Evolutionary conservation across 2,113 vertebrate genomes (phyloP).

Genomic region (Eulacestoma nigropectus): DNA sequence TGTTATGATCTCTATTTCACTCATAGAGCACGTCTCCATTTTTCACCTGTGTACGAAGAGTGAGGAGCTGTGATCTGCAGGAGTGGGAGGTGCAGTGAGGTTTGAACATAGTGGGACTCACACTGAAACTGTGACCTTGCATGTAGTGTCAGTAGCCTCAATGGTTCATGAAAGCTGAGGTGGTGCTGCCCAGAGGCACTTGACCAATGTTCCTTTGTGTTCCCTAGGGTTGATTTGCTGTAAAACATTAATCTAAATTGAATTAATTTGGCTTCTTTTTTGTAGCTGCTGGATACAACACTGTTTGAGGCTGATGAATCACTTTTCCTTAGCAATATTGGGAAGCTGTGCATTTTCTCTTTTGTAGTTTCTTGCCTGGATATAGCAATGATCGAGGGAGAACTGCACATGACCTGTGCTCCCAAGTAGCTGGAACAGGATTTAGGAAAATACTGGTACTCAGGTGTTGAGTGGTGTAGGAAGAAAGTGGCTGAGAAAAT

Average conservation of each 20-base stretch:
- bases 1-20: background rate
- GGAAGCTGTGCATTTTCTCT: background rate
- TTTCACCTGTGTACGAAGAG: background rate
- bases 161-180: background rate
- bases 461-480: background rate
- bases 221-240: background rate
- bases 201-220: background rate
- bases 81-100: background rate
- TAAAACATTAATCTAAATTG: background rate
- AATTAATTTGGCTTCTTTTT: background rate
- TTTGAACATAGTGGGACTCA: background rate
- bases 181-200: background rate
- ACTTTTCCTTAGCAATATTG: background rate
- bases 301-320: background rate
- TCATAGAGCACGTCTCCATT: background rate
- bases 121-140: background rate
- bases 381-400: background rate
- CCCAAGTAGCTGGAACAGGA: background rate
- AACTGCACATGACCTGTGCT: fast-evolving
- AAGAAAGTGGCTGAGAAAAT: background rate
- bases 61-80: background rate
- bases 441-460: background rate
- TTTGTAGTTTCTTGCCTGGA: background rate
- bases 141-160: background rate
- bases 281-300: background rate